Evolutionary conservation across 1,140 invertebrate genomes (phyloP), one percentile per base, ranked within the genome.

Genomic region (Phymastichus coffea): DNA sequence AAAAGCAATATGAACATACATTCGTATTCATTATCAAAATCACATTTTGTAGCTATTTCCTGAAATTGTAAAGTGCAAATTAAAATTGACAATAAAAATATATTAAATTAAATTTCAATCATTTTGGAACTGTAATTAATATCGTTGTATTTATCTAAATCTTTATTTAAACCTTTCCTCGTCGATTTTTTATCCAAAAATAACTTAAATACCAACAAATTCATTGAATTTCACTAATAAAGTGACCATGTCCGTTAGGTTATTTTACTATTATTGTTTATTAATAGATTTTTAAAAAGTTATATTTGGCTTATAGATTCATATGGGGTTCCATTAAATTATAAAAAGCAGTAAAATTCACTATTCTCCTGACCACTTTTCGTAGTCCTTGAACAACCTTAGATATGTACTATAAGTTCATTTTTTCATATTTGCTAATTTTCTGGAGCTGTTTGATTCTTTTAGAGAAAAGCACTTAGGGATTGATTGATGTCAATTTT

Each of bases 271-370:
- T n/a, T n/a, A n/a, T n/a, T n/a, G n/a, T n/a, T n/a, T n/a, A n/a
- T n/a, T n/a, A n/a, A n/a, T n/a, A n/a, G n/a, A n/a, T n/a, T n/a
- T n/a, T n/a, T n/a, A n/a, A n/a, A n/a, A n/a, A n/a, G n/a, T n/a
- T n/a, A n/a, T n/a, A n/a, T n/a, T n/a, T n/a, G n/a, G n/a, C n/a
- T n/a, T n/a, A n/a, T n/a, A n/a, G n/a, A n/a, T n/a, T n/a, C n/a
- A n/a, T n/a, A n/a, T n/a, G n/a, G n/a, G n/a, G n/a, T n/a, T 64
- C 66, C 57, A 67, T 67, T 7, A 47, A 8, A 56, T 67, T 67
- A n/a, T n/a, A 25, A 63, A n/a, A 12, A 67, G 33, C 6, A 22
- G n/a, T 4, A 51, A 22, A 23, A 40, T 49, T 35, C 54, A 63
- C 20, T 17, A 7, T 15, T 38, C 19, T 1, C 37, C 25, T 1